Evolutionary conservation across 1,140 invertebrate genomes (phyloP), one percentile per base, ranked within the genome.

Genomic region (Drosophila ambigua): DNA sequence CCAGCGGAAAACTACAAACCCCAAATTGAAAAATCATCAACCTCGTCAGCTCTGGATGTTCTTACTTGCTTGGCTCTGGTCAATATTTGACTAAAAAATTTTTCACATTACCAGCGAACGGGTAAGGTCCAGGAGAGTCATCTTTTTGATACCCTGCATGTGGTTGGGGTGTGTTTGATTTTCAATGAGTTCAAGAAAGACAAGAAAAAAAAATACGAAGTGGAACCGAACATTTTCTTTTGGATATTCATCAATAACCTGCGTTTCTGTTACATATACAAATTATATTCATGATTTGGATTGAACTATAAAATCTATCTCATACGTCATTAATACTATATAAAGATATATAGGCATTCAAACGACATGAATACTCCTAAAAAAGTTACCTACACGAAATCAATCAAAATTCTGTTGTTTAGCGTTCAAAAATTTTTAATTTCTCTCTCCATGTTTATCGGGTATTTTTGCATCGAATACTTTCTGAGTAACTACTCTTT

Each of bases 41-140:
- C 83, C 64, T 88, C 75, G 75, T 87, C 79, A 87, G 83, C 51
- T 66, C 72, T 64, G 77, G 64, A 68, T 79, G 53, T 73, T 63
- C 65, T 54, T 61, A 16, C 54, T 60, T 63, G 72, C 72, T 73
- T 54, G 59, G 63, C 57, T 45, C 72, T 59, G 72, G 79, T 88
- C 83, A 88, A 88, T 88, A 88, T 88, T 88, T 88, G 79, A 72
- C 79, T 88, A 88, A 88, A 79, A 88, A 88, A 88, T 88, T 88
- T 88, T 88, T 88, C 83, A 88, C 79, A 87, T 87, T 87, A 79
- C 82, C 83, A 78, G 66, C 60, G 79, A 81, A 79, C 62, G 73
- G 82, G 35, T 35, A 11, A 50, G 65, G 64, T 63, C 54, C 50
- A 79, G 71, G 11, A 63, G 60, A 67, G 49, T 74, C 65, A 72